Conservation (phyloP, 2,888 invertebrate genomes). For the Exephanes ischioxanthus region DNA sequence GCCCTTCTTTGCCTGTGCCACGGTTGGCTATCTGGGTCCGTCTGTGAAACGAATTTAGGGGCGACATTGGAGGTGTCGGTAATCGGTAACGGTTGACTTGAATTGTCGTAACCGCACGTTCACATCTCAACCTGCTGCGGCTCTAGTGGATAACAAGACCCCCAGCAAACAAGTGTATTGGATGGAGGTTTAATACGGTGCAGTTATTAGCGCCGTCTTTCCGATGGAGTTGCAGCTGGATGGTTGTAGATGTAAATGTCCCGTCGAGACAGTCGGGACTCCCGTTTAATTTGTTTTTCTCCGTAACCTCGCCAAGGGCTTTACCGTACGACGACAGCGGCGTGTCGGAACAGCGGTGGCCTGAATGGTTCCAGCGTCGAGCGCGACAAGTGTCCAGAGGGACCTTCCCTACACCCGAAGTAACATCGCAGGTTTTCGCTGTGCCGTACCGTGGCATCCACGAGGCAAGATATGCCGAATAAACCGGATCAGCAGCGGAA, state of each 20-base stretch:
- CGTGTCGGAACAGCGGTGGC: background rate
- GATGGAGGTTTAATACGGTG: background rate
- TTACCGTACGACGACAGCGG: background rate
- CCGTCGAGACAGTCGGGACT: background rate
- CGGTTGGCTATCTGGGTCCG: no score
- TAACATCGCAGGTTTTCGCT: background rate
- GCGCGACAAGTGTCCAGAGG: background rate
- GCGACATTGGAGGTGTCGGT: background rate
- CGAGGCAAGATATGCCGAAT: slow-evolving; percentile 29
- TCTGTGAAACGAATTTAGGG: background rate
- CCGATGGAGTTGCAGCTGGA: background rate
- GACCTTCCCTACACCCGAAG: background rate
- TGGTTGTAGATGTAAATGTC: background rate
- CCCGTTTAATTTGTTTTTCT: slow-evolving; percentile 3
- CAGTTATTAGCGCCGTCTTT: background rate
- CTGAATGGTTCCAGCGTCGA: background rate
- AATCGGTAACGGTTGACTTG: background rate
- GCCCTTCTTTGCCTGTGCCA: no score
- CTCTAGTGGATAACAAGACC: no score
- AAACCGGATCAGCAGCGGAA: slow-evolving; percentile 2
- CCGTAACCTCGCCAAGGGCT: background rate
- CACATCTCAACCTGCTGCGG: no score
- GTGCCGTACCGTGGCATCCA: background rate
- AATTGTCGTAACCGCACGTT: background rate
- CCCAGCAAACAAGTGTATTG: no score